A percentile compares a stretch with the other conserved stretches of the same genome.
phyloP scores from a whole-genome alignment of 1,140 invertebrate genomes.

The Lepeophtheirus salmonis region DNA sequence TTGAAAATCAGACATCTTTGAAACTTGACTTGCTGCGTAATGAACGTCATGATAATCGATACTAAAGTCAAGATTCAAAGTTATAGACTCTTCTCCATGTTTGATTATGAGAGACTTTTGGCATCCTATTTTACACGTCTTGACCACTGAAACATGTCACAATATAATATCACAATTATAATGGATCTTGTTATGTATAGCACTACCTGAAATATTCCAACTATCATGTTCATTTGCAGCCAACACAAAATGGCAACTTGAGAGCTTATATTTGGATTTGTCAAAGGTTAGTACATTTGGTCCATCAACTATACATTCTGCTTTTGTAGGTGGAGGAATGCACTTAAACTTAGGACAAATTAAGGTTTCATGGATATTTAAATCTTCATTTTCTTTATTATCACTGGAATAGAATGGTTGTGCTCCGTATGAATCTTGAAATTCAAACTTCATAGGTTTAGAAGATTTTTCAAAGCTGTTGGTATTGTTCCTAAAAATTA shows the following conservation, averaged over 20 bases:
- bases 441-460: background rate
- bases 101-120: background rate
- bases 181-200: no score
- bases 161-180: no score
- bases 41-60: background rate
- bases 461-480: background rate
- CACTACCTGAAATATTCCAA: background rate
- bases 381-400: background rate
- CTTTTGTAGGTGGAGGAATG: background rate
- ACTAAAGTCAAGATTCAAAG: background rate
- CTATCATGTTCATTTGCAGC: background rate
- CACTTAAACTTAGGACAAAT: background rate
- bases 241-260: background rate
- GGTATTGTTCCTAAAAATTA: no score
- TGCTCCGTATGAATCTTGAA: background rate
- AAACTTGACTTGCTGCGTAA: background rate
- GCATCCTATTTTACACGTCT: slow-evolving; percentile 3
- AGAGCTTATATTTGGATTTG: background rate
- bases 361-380: background rate
- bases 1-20: background rate
- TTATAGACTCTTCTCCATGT: background rate
- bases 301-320: slow-evolving; percentile 3
- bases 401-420: background rate
- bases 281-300: background rate
- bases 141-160: no score